Evolutionary conservation across 1,140 invertebrate species (phyloP).

Genomic region (Lepidurus apus): DNA sequence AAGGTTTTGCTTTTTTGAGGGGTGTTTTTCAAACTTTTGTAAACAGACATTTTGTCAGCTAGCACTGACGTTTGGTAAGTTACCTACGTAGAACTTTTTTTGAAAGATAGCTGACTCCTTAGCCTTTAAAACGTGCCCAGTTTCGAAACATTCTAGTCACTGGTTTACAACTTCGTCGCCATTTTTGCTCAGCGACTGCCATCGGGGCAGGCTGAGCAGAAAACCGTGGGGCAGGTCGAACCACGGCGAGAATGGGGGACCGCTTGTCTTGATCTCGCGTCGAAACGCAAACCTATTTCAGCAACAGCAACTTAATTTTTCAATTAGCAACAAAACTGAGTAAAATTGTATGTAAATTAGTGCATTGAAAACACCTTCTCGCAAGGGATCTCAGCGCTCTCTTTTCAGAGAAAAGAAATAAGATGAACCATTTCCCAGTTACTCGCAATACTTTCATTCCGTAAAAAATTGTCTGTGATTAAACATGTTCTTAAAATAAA

Average conservation of each 20-base stretch:
- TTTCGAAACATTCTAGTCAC: neutral
- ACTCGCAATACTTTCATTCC: neutral
- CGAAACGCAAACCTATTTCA: conserved; percentile 1
- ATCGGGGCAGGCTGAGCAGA: neutral
- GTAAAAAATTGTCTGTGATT: neutral
- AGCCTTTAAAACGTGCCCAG: neutral
- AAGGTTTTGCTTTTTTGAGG: conserved; percentile 1
- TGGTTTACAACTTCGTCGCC: neutral
- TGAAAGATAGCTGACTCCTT: neutral
- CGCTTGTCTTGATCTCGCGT: neutral
- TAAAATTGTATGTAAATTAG: neutral
- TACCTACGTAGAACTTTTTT: neutral
- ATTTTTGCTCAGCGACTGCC: neutral
- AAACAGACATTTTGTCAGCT: neutral
- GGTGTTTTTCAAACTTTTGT: conserved; percentile 1
- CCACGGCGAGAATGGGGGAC: neutral
- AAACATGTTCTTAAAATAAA: neutral
- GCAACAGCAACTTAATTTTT: neutral
- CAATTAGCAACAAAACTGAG: neutral
- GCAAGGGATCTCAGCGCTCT: neutral
- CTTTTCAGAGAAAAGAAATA: neutral
- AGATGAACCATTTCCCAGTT: neutral
- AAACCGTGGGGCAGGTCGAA: neutral
- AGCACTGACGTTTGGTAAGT: neutral
- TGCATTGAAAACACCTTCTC: neutral